Evolutionary conservation across 2,797 vertebrate genomes (phyloP).

Genomic region (Centroberyx gerrardi): DNA sequence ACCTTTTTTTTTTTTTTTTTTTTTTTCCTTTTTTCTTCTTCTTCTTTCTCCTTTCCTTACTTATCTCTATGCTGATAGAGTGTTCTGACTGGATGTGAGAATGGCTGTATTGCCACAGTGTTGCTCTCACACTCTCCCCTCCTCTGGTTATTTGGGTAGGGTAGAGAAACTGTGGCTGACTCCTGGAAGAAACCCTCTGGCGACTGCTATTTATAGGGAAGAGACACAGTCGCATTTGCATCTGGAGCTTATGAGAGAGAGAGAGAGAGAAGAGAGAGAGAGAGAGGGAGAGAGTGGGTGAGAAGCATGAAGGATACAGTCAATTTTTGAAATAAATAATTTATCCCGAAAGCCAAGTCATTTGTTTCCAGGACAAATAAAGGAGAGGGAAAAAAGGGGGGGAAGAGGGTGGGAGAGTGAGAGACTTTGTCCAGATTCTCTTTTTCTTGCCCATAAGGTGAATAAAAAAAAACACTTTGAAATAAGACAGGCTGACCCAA

Average conservation of each 20-base stretch:
- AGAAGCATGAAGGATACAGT: slow-evolving; percentile 72
- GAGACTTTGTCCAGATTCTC: slow-evolving; percentile 61
- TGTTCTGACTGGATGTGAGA: slow-evolving; percentile 68
- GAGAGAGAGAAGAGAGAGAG: slow-evolving; percentile 9
- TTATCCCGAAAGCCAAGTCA: slow-evolving; percentile 59
- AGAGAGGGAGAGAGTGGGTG: slow-evolving; percentile 32
- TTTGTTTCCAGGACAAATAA: slow-evolving; percentile 73
- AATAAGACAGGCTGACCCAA: slow-evolving; percentile 77
- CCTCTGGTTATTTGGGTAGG: slow-evolving; percentile 78
- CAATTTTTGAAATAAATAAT: slow-evolving; percentile 74
- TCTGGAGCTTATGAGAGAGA: slow-evolving; percentile 82
- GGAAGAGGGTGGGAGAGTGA: not conserved
- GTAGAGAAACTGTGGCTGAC: slow-evolving; percentile 76
- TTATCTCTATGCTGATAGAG: slow-evolving; percentile 78
- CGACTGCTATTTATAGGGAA: slow-evolving; percentile 84
- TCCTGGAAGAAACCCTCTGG: slow-evolving; percentile 84
- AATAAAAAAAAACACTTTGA: slow-evolving; percentile 65
- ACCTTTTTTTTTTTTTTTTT: slow-evolving; percentile 57
- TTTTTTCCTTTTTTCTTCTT: not conserved
- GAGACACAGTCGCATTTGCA: slow-evolving; percentile 82
- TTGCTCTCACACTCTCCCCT: slow-evolving; percentile 64
- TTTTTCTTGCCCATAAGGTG: slow-evolving; percentile 54
- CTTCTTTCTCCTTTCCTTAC: slow-evolving; percentile 50
- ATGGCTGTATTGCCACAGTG: slow-evolving; percentile 65
- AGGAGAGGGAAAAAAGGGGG: slow-evolving; percentile 24